A percentile compares a stretch with the other conserved stretches of the same genome.
phyloP scores from a whole-genome alignment of 2,797 vertebrate species.

The Stomatorhinus walkeri region DNA sequence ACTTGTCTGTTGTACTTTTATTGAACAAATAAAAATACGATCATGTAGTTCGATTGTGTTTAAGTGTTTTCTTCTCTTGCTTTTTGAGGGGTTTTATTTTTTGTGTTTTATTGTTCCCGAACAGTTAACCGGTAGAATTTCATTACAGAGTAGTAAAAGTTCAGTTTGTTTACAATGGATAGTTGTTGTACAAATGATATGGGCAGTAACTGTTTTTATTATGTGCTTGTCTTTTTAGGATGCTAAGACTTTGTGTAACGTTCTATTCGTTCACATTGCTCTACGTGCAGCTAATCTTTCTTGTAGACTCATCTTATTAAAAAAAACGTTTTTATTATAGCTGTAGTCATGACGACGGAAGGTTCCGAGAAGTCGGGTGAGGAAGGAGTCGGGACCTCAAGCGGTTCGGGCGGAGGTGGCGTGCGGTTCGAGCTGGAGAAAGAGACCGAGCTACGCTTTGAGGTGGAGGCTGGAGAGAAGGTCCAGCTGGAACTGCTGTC shows the following conservation, averaged over 20 bases:
- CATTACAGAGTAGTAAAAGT: neutral
- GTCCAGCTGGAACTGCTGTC: slow-evolving; percentile 83
- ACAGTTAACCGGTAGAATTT: neutral
- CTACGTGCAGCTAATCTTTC: neutral
- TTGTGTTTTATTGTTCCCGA: neutral
- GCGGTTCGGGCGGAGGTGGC: slow-evolving; percentile 35
- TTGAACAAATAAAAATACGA: neutral
- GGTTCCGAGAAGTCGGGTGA: slow-evolving; percentile 54
- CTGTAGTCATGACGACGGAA: slow-evolving; percentile 56
- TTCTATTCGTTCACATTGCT: neutral
- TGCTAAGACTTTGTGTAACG: neutral
- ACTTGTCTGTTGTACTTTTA: neutral
- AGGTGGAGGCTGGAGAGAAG: slow-evolving; percentile 83
- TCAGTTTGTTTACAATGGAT: neutral
- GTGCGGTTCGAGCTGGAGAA: slow-evolving; percentile 81
- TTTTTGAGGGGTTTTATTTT: neutral
- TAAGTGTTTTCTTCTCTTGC: neutral
- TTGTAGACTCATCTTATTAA: neutral
- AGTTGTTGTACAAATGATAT: neutral
- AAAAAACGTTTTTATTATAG: slow-evolving; percentile 13
- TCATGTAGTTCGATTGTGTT: neutral
- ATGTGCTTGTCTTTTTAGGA: neutral
- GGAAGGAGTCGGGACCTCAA: slow-evolving; percentile 39
- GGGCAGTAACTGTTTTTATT: neutral
- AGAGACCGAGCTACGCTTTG: slow-evolving; percentile 92